Evolutionary conservation across 2,888 invertebrate species (phyloP).

Genomic region (Amphipyra berbera): DNA sequence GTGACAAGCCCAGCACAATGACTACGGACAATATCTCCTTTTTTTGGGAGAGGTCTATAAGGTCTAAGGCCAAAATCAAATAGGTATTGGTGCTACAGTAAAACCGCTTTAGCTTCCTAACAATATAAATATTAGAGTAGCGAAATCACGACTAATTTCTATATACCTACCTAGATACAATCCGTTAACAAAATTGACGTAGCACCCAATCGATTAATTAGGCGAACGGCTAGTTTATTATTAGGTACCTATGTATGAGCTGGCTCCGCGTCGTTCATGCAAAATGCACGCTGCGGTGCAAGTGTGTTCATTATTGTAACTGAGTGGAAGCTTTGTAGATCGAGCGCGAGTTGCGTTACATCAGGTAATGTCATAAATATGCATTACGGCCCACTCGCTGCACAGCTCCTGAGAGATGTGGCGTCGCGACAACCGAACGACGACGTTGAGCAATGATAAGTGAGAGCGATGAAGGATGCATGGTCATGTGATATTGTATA

Average conservation of each 20-base stretch:
- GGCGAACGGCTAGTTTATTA: slow-evolving; percentile 37
- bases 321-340: slow-evolving; percentile 44
- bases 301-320: slow-evolving; percentile 48
- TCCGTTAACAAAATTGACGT: slow-evolving; percentile 10
- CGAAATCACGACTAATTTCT: too few species aligned
- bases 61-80: too few species aligned
- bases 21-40: too few species aligned
- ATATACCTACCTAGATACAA: background rate
- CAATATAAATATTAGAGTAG: too few species aligned
- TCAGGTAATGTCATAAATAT: slow-evolving; percentile 55
- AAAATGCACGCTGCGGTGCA: slow-evolving; percentile 32
- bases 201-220: slow-evolving; percentile 42
- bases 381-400: slow-evolving; percentile 39
- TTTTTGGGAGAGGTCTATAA: too few species aligned
- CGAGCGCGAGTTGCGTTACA: slow-evolving; percentile 25
- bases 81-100: too few species aligned
- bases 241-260: slow-evolving; percentile 42
- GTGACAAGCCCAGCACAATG: too few species aligned
- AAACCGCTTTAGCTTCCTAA: too few species aligned
- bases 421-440: slow-evolving; percentile 6
- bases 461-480: slow-evolving; percentile 1
- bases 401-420: slow-evolving; percentile 15
- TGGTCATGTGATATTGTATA: background rate
- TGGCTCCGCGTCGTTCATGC: slow-evolving; percentile 30
- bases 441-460: slow-evolving; percentile 37